These are phyloP conservation scores for Strix uralensis DNA, from an alignment of 2,113 vertebrate species.

Conservation along the genomic window DNA sequence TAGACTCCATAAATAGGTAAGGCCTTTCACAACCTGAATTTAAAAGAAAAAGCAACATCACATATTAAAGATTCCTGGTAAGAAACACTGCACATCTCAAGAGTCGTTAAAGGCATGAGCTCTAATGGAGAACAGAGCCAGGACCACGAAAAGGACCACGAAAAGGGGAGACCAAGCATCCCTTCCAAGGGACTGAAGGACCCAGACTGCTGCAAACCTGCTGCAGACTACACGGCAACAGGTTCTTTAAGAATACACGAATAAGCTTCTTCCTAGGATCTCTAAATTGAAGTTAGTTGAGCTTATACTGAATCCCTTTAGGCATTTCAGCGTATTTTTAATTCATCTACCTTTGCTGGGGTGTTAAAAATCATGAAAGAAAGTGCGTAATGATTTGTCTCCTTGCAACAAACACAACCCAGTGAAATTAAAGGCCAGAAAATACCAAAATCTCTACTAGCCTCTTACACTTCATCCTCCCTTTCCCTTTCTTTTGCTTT, in stretches of 20 bases:
- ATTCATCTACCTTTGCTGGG: neutral
- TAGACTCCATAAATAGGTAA: conserved; percentile 97
- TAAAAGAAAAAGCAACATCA: neutral
- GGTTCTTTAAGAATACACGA: neutral
- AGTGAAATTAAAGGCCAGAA: neutral
- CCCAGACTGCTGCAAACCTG: neutral
- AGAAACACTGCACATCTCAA: neutral
- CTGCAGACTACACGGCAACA: fast-evolving
- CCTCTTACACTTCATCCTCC: neutral
- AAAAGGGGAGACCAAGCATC: neutral
- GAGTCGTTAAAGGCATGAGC: neutral
- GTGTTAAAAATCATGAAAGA: neutral
- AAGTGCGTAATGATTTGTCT: neutral
- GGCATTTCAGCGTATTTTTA: neutral
- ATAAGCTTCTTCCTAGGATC: neutral
- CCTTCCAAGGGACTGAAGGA: neutral
- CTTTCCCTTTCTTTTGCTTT: neutral
- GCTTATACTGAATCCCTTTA: neutral
- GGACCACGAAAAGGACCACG: fast-evolving
- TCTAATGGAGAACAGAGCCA: fast-evolving
- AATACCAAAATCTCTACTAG: neutral
- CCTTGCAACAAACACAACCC: neutral
- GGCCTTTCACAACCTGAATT: conserved; percentile 93
- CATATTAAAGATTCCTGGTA: neutral
- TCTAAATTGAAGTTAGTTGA: fast-evolving